phyloP scores from a whole-genome alignment of 2,113 vertebrate species.

The Aplodontia rufa region DNA sequence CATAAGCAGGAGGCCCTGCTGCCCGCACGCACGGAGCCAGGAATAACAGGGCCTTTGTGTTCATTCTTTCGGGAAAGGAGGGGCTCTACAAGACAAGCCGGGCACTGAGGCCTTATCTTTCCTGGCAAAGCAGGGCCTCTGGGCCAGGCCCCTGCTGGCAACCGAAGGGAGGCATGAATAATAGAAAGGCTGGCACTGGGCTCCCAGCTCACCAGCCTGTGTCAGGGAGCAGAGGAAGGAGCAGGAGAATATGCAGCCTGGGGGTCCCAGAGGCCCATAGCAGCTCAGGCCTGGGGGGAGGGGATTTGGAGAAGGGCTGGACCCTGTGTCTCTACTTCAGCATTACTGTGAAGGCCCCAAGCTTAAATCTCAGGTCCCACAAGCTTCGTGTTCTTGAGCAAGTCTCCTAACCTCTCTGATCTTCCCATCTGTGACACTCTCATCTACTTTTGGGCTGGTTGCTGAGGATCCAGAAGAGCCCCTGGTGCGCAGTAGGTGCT shows the following conservation, averaged over 20 bases:
- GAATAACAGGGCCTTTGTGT: constrained; percentile 67
- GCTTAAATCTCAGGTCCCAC: not conserved
- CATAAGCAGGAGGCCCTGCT: constrained; percentile 74
- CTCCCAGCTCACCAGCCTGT: not conserved
- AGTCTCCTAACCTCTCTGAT: not conserved
- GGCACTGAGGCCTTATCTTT: constrained; percentile 59
- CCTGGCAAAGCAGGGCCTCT: constrained; percentile 53
- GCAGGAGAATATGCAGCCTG: fast-evolving
- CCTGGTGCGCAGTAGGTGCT: not conserved
- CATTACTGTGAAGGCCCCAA: fast-evolving
- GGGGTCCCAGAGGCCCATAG: not conserved
- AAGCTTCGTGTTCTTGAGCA: not conserved
- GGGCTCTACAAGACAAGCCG: not conserved
- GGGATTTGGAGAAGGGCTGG: not conserved
- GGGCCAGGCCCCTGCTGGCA: constrained; percentile 50
- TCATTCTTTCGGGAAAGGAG: not conserved
- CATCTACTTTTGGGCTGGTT: too few species aligned
- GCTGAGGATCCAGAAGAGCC: not conserved
- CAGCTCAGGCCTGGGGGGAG: not conserved
- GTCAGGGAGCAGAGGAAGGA: not conserved
- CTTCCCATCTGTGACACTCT: not conserved
- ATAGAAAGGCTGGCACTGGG: constrained; percentile 37
- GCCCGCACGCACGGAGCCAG: not conserved
- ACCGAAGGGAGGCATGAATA: constrained; percentile 39
- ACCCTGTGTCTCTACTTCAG: fast-evolving